phyloP scores from a whole-genome alignment of 2,797 vertebrate species.

The Alcedo quadribrachys region DNA sequence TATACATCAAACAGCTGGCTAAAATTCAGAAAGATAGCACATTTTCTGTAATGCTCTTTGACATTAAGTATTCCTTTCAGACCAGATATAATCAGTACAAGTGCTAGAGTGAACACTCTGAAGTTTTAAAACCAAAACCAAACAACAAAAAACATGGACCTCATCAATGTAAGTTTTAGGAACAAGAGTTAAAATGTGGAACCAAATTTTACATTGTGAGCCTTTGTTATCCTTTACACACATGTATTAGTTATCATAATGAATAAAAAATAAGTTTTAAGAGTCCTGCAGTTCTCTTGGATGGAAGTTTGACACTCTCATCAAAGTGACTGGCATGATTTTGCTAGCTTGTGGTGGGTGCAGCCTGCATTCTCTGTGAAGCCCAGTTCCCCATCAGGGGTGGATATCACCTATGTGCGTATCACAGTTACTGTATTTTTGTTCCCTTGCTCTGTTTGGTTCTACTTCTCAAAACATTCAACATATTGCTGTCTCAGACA shows the following conservation, averaged over 20 bases:
- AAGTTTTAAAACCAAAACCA: neutral
- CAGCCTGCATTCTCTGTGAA: neutral
- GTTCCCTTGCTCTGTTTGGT: neutral
- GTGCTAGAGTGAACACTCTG: neutral
- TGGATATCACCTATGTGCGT: neutral
- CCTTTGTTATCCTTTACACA: neutral
- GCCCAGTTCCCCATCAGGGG: neutral
- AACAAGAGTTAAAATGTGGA: neutral
- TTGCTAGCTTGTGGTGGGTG: neutral
- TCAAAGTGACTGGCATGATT: neutral
- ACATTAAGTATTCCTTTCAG: neutral
- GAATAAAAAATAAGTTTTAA: neutral
- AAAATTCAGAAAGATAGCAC: neutral
- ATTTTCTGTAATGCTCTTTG: neutral
- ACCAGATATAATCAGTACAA: neutral
- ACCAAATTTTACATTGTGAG: neutral
- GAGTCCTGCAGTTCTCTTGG: neutral
- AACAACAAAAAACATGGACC: rapidly evolving
- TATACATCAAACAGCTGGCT: constrained; percentile 2
- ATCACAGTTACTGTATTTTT: neutral
- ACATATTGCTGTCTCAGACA: neutral
- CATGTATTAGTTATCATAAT: neutral
- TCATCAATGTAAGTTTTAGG: neutral
- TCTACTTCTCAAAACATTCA: neutral
- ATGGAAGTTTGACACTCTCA: neutral